A percentile compares a stretch with the other conserved stretches of the same genome.
Conservation (phyloP, 2,888 invertebrate genomes). For the Zhuqinia jingwanae region DNA sequence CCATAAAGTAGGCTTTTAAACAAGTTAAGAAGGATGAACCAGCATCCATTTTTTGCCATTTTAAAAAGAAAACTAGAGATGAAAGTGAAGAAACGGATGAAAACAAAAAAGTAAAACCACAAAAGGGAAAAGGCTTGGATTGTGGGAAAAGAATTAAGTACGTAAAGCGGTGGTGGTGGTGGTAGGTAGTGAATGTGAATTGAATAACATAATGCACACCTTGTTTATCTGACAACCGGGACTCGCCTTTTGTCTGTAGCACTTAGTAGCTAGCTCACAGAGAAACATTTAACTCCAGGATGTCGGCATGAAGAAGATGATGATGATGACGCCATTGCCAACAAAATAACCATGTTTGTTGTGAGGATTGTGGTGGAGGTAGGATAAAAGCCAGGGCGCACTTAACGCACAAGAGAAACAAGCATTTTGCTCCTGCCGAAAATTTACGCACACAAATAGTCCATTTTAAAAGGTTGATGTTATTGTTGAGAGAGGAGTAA, state of each 20-base stretch:
- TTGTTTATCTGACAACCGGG: slow-evolving; percentile 48
- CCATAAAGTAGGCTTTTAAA: not conserved
- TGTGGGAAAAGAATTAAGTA: not conserved
- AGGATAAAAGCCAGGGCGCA: slow-evolving; percentile 11
- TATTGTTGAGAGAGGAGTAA: no score
- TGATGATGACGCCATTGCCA: not conserved
- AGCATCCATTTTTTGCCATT: not conserved
- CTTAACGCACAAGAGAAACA: slow-evolving; percentile 42
- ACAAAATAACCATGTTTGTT: not conserved
- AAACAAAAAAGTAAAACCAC: not conserved
- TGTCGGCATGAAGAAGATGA: not conserved
- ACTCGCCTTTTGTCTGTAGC: slow-evolving; percentile 57
- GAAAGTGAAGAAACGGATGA: not conserved
- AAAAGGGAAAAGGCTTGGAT: no score
- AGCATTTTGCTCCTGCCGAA: slow-evolving; percentile 30
- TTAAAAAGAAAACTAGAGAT: not conserved
- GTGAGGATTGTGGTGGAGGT: not conserved
- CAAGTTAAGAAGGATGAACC: no score
- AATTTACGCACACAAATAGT: slow-evolving; percentile 59
- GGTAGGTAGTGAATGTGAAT: slow-evolving; percentile 33
- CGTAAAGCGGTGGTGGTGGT: slow-evolving; percentile 38
- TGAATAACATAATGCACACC: slow-evolving; percentile 44
- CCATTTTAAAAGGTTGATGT: not conserved
- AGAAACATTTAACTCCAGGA: not conserved
- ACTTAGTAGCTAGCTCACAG: not conserved